Base-by-base conservation (phyloP, 2,888 invertebrate genomes). In the Cecidostiba fungosa region DNA sequence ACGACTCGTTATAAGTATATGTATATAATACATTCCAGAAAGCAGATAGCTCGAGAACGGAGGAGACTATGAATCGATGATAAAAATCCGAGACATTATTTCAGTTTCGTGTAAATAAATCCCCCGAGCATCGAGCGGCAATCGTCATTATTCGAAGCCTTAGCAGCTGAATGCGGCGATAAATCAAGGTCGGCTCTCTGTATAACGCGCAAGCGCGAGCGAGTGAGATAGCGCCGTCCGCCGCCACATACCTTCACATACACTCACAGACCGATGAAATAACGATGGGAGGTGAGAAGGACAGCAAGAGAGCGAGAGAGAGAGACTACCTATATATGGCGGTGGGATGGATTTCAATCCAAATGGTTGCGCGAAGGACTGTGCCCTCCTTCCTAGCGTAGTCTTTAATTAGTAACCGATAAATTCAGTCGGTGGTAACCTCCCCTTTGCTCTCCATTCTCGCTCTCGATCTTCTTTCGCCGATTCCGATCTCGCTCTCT, bases 331-430 rank as follows among this genome's bases (percentile, higher is more conserved):
- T n/a, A n/a, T n/a, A 23, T 23, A 29, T 19, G 19, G 54, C 62
- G 14, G 14, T 26, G 16, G 62, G 81, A 84, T 73, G 89, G 89
- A 89, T 88, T 90, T 90, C 88, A 90, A 90, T 89, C 89, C 88
- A 81, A 89, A 89, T 89, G 88, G 87, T 83, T 87, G 88, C 87
- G 86, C 86, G 88, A 82, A 88, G 79, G 78, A 83, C 73, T 80
- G 43, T 87, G 88, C 87, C 88, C 89, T 89, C 89, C 89, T 89
- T 88, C 87, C 86, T 88, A 87, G 87, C 90, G 88, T 86, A 89
- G 88, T 89, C 90, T 90, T 90, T 91, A 91, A 91, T 91, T 90
- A 91, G 90, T 89, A 89, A 88, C 89, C 90, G 89, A 91, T 91
- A 91, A 91, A 90, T 91, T 90, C 86, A 88, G 87, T 79, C 87